Evolutionary conservation across 2,888 invertebrate genomes (phyloP), one percentile per base, ranked within the genome.

Genomic region (Chydorus sphaericus): DNA sequence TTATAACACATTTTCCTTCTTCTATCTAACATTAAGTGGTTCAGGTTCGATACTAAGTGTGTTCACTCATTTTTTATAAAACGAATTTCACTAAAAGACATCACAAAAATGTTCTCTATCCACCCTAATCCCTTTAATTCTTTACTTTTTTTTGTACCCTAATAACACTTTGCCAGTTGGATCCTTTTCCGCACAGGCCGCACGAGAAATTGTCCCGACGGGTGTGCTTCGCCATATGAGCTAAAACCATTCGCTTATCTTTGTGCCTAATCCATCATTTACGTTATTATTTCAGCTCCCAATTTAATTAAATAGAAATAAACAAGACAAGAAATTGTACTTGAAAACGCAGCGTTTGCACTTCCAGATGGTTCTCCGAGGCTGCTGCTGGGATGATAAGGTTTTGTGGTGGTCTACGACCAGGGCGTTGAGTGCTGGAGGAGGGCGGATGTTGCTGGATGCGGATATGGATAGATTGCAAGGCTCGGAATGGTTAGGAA

Each of bases 291-390:
- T 23, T 18, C 7, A 36, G 49, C 14, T 18, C 3, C 6, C 3
- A 23, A 44, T 26, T 44, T 10, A 10, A 44, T 14, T 38, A 44
- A 44, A 14, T 23, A 10, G n/a, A 3, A 5, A 3, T 3, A 50
- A 50, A 50, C 3, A 2, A 4, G 4, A 20, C n/a, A 29, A n/a
- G 31, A n/a, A 31, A 50, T 29, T 76, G 76, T 70, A 86, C 86
- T 81, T 83, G 71, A 85, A 91, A 67, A 83, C 81, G 70, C 92
- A 93, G 66, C 85, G 85, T 70, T 88, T 88, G 71, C 92, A 93
- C 68, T 88, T 86, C 83, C 89, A 70, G 1, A 64, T 60, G 16
- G 62, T 57, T 1, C 57, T 44, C 16, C 57, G 54, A 14, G 54
- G 23, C 14, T 28, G 33, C 18, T 52, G 18, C 10, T 44, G 26